Evolutionary conservation across 2,113 vertebrate species (phyloP), one percentile per base, ranked within the genome.

Genomic region (Micronisus gabar): DNA sequence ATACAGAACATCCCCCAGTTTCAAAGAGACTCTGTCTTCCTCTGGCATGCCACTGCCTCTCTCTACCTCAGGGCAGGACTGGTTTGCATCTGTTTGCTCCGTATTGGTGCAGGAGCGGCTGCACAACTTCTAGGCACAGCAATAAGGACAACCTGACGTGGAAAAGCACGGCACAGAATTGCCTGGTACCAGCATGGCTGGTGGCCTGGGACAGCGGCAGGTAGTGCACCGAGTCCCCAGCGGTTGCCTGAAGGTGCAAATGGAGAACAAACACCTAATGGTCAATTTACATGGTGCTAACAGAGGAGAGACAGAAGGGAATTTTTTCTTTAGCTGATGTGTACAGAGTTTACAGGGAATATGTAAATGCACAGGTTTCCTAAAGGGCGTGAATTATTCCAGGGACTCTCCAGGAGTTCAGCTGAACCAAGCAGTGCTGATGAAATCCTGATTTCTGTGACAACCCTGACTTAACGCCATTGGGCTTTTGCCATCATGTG

Each of bases 151-250:
- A n/a, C 29, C 22, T 38, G 52, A 6, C 5, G 1, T 1, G 48
- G 52, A 52, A 34, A 29, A 29, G 34, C 25, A 7, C 0, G 9
- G 61, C 38, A 21, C 5, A 7, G n/a, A 41, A 27, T 0, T 4
- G 6, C 18, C 36, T 9, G 61, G 55, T 15, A 10, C 20, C 1
- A 3, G 38, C 47, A 15, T 0, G 5, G 40, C 45, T 15, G 32
- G 59, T 61, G 78, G 47, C 9, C 34, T 9, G 59, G 65, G 47
- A 15, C 18, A n/a, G 32, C 4, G 41, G 32, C 5, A 36, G 22
- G 36, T 4, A 26, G 16, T 11, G 52, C 23, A 32, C 20, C 0
- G 1, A 17, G 40, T 17, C 15, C 67, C n/a, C 81, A 53, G 41
- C 5, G 21, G 29, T 3, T 53, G 29, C 40, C 41, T 40, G 53